These are phyloP conservation scores for Caprella mutica DNA, from an alignment of 2,888 invertebrate genomes.

Conservation along the genomic window DNA sequence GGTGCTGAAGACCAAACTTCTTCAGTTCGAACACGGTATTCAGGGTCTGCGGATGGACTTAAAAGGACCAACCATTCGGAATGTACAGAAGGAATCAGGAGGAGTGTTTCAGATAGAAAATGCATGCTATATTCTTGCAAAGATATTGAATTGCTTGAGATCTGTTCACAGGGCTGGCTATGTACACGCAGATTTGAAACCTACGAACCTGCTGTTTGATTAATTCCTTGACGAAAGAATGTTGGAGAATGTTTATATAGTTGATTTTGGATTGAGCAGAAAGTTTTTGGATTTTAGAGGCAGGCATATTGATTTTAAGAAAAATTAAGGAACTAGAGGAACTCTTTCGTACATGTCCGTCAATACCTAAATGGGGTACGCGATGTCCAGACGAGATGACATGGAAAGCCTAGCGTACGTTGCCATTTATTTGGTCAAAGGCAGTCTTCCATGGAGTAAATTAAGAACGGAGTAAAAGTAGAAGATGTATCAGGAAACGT, in stretches of 20 bases:
- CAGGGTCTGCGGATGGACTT: constrained; percentile 1
- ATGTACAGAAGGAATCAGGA: constrained; percentile 4
- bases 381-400: constrained; percentile 1
- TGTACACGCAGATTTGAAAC: background rate
- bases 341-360: constrained; percentile 3
- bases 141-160: constrained; percentile 1
- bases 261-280: constrained; percentile 7
- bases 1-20: background rate
- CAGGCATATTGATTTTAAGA: background rate
- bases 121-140: background rate
- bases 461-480: background rate
- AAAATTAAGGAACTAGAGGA: background rate
- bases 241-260: background rate
- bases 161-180: constrained; percentile 2
- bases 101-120: background rate
- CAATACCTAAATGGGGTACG: background rate
- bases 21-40: background rate
- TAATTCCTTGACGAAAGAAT: background rate
- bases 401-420: constrained; percentile 7
- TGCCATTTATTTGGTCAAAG: constrained; percentile 1
- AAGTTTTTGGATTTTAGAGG: constrained; percentile 1
- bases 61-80: background rate
- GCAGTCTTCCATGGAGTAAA: constrained; percentile 2
- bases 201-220: background rate
- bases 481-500: constrained; percentile 4